These are phyloP conservation scores for Limnephilus lunatus DNA, from an alignment of 2,888 invertebrate species.

Conservation along the genomic window DNA sequence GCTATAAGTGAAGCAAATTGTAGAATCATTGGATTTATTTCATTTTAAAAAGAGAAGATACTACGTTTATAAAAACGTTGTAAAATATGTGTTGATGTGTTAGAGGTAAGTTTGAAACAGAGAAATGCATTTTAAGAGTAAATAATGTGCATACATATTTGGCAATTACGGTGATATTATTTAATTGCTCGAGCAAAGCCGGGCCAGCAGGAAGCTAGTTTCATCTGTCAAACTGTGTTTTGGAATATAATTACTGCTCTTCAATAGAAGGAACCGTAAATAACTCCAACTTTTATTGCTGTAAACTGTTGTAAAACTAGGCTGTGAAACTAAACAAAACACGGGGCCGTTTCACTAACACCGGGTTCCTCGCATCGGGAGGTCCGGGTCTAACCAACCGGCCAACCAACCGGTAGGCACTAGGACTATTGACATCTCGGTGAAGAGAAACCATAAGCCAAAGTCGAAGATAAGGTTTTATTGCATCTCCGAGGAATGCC, in stretches of 20 bases:
- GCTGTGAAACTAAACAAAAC: slow-evolving; percentile 48
- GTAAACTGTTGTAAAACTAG: slow-evolving; percentile 62
- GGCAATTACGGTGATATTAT: neutral
- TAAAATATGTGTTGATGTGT: neutral
- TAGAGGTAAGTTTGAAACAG: neutral
- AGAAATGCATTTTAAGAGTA: neutral
- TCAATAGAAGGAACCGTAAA: slow-evolving; percentile 56
- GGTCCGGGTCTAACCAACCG: slow-evolving; percentile 48
- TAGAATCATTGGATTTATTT: neutral
- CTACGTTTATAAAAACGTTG: neutral
- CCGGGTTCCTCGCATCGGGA: slow-evolving; percentile 59
- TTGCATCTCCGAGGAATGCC: neutral
- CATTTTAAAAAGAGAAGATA: neutral
- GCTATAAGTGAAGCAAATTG: too few relatives aligned
- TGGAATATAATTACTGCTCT: slow-evolving; percentile 33
- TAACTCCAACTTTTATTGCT: slow-evolving; percentile 64
- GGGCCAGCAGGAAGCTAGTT: slow-evolving; percentile 44
- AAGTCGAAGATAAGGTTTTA: neutral
- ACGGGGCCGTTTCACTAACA: neutral
- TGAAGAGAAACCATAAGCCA: neutral
- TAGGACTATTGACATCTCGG: slow-evolving; percentile 16
- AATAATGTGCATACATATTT: neutral
- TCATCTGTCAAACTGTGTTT: slow-evolving; percentile 30
- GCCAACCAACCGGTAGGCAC: slow-evolving; percentile 5
- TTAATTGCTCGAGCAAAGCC: neutral